Conservation (phyloP, 2,888 invertebrate genomes). For the Tetragonisca angustula region DNA sequence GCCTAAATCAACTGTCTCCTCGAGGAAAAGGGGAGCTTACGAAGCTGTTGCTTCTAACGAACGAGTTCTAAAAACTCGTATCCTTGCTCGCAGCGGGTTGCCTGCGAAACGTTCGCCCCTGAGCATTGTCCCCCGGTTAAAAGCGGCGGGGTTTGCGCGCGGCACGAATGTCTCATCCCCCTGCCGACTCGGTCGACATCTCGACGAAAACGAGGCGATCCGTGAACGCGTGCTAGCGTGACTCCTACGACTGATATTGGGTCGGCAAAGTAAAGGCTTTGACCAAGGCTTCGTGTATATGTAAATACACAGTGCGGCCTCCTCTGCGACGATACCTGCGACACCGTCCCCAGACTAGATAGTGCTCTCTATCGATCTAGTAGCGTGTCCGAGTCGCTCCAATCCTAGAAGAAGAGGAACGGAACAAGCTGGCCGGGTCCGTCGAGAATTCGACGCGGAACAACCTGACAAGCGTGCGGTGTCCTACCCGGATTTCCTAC, state of each 20-base stretch:
- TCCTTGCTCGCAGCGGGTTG: neutral
- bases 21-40: slow-evolving; percentile 14
- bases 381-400: slow-evolving; percentile 37
- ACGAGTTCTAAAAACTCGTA: neutral
- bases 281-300: slow-evolving; percentile 80
- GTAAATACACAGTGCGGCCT: slow-evolving; percentile 78
- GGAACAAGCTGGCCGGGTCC: slow-evolving; percentile 23
- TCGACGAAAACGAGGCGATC: slow-evolving; percentile 38
- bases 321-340: slow-evolving; percentile 47
- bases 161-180: slow-evolving; percentile 31
- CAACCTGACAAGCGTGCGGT: slow-evolving; percentile 18
- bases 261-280: slow-evolving; percentile 79
- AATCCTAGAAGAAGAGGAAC: slow-evolving; percentile 46
- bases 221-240: slow-evolving; percentile 50
- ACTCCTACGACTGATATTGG: slow-evolving; percentile 60
- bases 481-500: slow-evolving; percentile 48
- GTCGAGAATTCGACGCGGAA: slow-evolving; percentile 41
- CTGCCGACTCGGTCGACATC: slow-evolving; percentile 46
- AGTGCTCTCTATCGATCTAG: slow-evolving; percentile 66
- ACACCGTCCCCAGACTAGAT: slow-evolving; percentile 44
- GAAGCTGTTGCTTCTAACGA: slow-evolving; percentile 1
- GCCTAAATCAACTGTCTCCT: neutral
- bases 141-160: neutral
- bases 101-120: neutral
- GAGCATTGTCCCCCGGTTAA: slow-evolving; percentile 21